Evolutionary conservation across 2,888 invertebrate species (phyloP), one percentile per base, ranked within the genome.

Genomic region (Acanthosepion pharaonis): DNA sequence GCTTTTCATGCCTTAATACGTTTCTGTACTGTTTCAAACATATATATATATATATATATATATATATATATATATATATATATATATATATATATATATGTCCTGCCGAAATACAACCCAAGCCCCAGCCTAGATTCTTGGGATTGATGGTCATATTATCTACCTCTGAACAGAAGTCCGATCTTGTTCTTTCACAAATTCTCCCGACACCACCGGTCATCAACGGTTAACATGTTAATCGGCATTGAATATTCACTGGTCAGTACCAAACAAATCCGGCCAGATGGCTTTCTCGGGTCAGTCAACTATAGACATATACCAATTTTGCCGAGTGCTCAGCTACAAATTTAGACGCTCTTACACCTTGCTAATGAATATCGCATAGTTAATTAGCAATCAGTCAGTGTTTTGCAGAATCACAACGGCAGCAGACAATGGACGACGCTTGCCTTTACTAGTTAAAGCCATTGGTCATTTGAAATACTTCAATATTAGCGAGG

Each of bases 261-360:
- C 78, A 9, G 18, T n/a, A 78, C 78, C 11, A 78, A 78, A 15
- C n/a, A n/a, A 78, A n/a, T 5, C 15, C 78, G 78, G 11, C 78
- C 78, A 78, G 78, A 78, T 78, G 78, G n/a, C 78, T 78, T 78
- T n/a, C 78, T 15, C 1, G 15, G n/a, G 33, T 15, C n/a, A n/a
- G 78, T 78, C 78, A 78, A 78, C 9, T n/a, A n/a, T 78, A 78
- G 78, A n/a, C n/a, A 33, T n/a, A n/a, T n/a, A 78, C 78, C n/a
- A 78, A 78, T 78, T 78, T 78, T 78, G 78, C 78, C 15, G n/a
- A 78, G 78, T 78, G 78, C n/a, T 78, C 78, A 78, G 78, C 78
- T 15, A 78, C 78, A 15, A 78, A 78, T 78, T 78, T 78, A 33
- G n/a, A n/a, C 78, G n/a, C 78, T 33, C 15, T 78, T n/a, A 78